Evolutionary conservation across 1,140 invertebrate genomes (phyloP).

Genomic region (Cotesia typhae): DNA sequence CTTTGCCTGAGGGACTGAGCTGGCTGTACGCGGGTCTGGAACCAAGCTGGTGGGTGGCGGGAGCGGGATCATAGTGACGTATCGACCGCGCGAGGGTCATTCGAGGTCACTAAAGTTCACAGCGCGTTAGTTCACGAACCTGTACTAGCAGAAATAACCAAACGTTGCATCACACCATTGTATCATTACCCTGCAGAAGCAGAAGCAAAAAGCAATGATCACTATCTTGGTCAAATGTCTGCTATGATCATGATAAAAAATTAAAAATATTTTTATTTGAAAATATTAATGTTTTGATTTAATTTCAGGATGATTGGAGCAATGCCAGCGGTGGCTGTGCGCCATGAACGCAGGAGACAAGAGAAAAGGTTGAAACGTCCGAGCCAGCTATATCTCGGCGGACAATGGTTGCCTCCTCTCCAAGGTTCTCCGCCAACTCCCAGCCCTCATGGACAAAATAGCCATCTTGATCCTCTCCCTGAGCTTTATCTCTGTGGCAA

Average conservation of each 20-base stretch:
- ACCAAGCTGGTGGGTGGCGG: slow-evolving; percentile 31
- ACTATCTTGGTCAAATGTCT: not conserved
- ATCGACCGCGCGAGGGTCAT: slow-evolving; percentile 62
- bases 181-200: too few relatives aligned
- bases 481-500: slow-evolving; percentile 79
- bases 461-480: slow-evolving; percentile 67
- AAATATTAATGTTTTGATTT: not conserved
- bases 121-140: slow-evolving; percentile 53
- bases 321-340: slow-evolving; percentile 85
- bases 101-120: slow-evolving; percentile 63
- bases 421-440: slow-evolving; percentile 69
- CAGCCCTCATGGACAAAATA: slow-evolving; percentile 68
- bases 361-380: slow-evolving; percentile 76
- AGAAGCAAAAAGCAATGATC: not conserved
- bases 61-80: slow-evolving; percentile 54
- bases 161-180: not conserved
- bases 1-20: not conserved
- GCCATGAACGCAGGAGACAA: slow-evolving; percentile 79
- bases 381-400: slow-evolving; percentile 74
- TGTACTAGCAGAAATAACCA: not conserved
- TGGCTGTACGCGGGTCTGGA: not conserved
- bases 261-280: not conserved
- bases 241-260: not conserved
- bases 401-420: slow-evolving; percentile 68
- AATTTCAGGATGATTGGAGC: slow-evolving; percentile 79